Conservation (phyloP, 2,888 invertebrate genomes). For the Actias luna region DNA sequence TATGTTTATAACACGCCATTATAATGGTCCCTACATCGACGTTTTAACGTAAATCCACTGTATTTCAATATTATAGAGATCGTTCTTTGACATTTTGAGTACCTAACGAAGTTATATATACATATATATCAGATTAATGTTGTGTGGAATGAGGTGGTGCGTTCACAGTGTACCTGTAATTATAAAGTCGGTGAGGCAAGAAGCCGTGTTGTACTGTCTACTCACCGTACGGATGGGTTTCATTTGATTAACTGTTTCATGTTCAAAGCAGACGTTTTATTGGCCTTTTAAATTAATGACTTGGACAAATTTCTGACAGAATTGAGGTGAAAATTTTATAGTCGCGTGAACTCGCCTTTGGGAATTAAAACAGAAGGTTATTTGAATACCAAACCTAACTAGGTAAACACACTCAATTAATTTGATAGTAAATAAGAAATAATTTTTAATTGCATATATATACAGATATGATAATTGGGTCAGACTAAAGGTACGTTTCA, state of each 20-base stretch:
- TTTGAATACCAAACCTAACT: neutral
- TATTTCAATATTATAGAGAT: neutral
- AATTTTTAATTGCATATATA: no score
- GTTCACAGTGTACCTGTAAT: neutral
- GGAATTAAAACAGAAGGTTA: neutral
- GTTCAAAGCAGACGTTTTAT: neutral
- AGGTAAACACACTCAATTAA: neutral
- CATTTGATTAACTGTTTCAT: constrained; percentile 6
- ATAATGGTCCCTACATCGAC: no score
- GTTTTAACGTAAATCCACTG: no score
- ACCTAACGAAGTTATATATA: neutral
- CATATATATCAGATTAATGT: neutral
- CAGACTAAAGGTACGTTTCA: no score
- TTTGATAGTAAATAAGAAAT: no score
- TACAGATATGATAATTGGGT: no score
- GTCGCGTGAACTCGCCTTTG: constrained; percentile 3
- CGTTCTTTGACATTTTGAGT: no score
- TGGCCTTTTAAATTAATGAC: constrained; percentile 8
- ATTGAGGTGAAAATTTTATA: constrained; percentile 8
- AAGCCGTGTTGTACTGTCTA: neutral
- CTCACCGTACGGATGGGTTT: neutral
- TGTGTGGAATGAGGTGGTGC: neutral
- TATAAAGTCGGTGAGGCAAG: neutral
- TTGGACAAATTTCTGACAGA: constrained; percentile 6
- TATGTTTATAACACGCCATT: no score